Evolutionary conservation across 2,113 vertebrate species (phyloP).

Genomic region (Alligator sinensis): DNA sequence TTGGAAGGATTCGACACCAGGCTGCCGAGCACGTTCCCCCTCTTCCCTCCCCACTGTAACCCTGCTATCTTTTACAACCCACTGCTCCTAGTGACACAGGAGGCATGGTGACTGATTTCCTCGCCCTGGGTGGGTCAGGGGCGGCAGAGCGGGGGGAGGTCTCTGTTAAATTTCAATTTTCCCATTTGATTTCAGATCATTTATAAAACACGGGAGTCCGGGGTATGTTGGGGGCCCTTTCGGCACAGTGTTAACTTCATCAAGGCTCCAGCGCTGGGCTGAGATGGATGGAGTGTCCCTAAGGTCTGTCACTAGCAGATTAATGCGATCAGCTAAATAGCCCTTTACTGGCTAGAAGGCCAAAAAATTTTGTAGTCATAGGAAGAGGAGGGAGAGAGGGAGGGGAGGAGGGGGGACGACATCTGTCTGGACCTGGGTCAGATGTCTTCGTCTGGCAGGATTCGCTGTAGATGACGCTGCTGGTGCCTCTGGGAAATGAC

Average conservation of each 20-base stretch:
- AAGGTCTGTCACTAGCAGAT: slow-evolving; percentile 20
- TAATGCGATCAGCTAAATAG: slow-evolving; percentile 17
- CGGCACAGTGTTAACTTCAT: not conserved
- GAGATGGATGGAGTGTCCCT: not conserved
- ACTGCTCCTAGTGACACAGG: not conserved
- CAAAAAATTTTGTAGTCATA: not conserved
- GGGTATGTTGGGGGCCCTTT: not conserved
- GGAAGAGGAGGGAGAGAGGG: not conserved
- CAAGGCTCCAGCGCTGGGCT: not conserved
- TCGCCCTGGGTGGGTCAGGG: not conserved
- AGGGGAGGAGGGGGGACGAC: not conserved
- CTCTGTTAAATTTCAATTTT: slow-evolving; percentile 20
- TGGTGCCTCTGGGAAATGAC: too few relatives aligned
- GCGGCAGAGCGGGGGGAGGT: not conserved
- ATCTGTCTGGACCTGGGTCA: not conserved
- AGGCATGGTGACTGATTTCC: not conserved
- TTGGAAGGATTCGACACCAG: not conserved
- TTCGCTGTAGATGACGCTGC: not conserved
- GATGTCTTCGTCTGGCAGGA: not conserved
- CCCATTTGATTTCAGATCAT: slow-evolving; percentile 8
- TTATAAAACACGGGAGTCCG: not conserved
- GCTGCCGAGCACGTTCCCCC: too few relatives aligned
- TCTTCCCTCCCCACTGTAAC: not conserved
- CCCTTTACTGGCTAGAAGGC: slow-evolving; percentile 5
- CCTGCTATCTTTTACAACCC: not conserved